Percentiles rank a stretch among this genome's conserved stretches.
Conservation (phyloP, 2,113 vertebrate species). For the Jaculus jaculus region DNA sequence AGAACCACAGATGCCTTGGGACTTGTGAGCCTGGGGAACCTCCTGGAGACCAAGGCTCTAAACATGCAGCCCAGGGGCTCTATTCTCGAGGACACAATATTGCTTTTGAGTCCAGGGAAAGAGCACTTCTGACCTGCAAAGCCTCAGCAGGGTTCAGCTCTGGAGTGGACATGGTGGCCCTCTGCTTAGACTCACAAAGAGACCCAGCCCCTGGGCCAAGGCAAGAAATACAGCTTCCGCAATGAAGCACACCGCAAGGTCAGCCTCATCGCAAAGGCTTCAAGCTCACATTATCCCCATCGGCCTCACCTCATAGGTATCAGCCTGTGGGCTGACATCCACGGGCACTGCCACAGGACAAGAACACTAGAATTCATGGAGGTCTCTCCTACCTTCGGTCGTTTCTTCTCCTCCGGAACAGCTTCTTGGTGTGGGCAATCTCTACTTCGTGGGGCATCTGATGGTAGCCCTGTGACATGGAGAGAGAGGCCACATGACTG, state of each 20-base stretch:
- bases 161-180: not conserved
- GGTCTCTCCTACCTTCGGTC: constrained; percentile 91
- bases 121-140: not conserved
- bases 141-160: not conserved
- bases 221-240: rapidly evolving
- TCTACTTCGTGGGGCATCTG: constrained; percentile 94
- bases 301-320: too few relatives aligned
- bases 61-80: not conserved
- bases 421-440: constrained; percentile 97
- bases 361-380: rapidly evolving
- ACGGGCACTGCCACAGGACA: rapidly evolving
- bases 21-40: constrained; percentile 25
- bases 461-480: constrained; percentile 90
- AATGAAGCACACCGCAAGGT: rapidly evolving
- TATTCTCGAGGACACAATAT: too few relatives aligned
- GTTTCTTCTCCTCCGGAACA: constrained; percentile 93
- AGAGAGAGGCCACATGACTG: not conserved
- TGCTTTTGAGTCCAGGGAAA: not conserved
- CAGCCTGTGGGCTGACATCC: rapidly evolving
- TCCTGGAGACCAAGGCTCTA: constrained; percentile 49
- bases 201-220: not conserved
- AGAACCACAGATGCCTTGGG: not conserved
- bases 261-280: rapidly evolving
- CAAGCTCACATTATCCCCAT: too few relatives aligned
- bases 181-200: not conserved